Percentiles rank a stretch among this genome's conserved stretches.
phyloP scores from a whole-genome alignment of 2,888 invertebrate genomes.

The Megamerina dolium region DNA sequence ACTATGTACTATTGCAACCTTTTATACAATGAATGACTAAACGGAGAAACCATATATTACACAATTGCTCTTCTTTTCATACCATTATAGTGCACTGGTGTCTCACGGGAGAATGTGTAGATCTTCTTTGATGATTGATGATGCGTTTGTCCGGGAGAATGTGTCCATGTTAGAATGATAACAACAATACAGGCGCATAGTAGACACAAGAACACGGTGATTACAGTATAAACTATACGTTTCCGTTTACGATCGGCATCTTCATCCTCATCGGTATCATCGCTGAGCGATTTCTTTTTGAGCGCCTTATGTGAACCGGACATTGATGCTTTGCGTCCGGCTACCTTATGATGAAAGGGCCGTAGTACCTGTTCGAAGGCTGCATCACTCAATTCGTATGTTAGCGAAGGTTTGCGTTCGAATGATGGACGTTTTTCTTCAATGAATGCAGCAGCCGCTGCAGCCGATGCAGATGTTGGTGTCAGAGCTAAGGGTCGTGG shows the following conservation, averaged over 20 bases:
- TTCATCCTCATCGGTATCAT: conserved; percentile 52
- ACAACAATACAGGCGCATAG: conserved; percentile 68
- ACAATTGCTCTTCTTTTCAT: too few species aligned
- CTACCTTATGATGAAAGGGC: conserved; percentile 44
- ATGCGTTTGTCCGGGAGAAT: conserved; percentile 61
- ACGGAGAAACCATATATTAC: too few species aligned
- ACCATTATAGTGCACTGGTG: conserved; percentile 50
- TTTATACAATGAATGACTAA: too few species aligned
- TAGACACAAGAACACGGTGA: conserved; percentile 67
- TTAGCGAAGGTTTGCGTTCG: conserved; percentile 44
- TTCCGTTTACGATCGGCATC: conserved; percentile 63
- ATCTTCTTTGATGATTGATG: conserved; percentile 61
- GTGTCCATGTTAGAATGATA: conserved; percentile 71
- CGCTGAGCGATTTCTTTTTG: conserved; percentile 49
- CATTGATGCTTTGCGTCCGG: conserved; percentile 41
- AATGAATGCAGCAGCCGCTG: conserved; percentile 42
- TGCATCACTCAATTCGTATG: conserved; percentile 45
- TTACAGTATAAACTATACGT: conserved; percentile 64
- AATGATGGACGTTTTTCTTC: conserved; percentile 49
- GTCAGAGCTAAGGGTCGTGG: conserved; percentile 41
- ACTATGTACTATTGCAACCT: too few species aligned
- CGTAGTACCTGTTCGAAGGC: conserved; percentile 47
- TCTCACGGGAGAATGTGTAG: conserved; percentile 56
- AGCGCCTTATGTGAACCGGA: conserved; percentile 38
- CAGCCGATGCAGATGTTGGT: conserved; percentile 24